Percentiles rank a stretch among this genome's conserved stretches.
Conservation (phyloP, 2,113 vertebrate species). For the Apistogramma diplotaenia region DNA sequence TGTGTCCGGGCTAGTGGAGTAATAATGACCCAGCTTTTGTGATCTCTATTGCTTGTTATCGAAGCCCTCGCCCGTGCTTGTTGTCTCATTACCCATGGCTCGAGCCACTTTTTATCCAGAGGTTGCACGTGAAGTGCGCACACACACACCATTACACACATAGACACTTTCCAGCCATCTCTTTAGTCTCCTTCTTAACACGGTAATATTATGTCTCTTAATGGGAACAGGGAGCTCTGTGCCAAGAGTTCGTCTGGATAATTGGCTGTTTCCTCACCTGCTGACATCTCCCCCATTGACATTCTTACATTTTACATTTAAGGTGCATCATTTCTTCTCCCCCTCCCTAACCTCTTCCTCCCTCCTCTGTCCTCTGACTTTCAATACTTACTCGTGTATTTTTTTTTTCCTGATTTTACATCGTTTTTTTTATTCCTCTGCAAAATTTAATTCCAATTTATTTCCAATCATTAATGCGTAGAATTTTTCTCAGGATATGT, state of each 20-base stretch:
- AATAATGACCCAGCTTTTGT: slow-evolving; percentile 63
- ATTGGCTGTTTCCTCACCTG: slow-evolving; percentile 87
- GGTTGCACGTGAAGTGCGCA: slow-evolving; percentile 57
- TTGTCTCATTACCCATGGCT: slow-evolving; percentile 84
- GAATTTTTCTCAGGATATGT: background rate
- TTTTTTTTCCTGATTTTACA: slow-evolving; percentile 10
- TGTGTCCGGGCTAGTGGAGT: slow-evolving; percentile 45
- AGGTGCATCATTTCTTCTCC: slow-evolving; percentile 51
- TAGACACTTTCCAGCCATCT: slow-evolving; percentile 53
- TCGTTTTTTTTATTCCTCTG: background rate
- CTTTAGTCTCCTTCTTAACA: slow-evolving; percentile 81
- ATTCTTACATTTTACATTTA: slow-evolving; percentile 79
- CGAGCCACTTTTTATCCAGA: slow-evolving; percentile 64
- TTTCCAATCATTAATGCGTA: slow-evolving; percentile 61
- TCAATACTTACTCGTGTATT: background rate
- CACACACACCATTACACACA: background rate
- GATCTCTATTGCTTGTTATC: slow-evolving; percentile 78
- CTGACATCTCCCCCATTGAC: slow-evolving; percentile 75
- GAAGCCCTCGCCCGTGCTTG: slow-evolving; percentile 68
- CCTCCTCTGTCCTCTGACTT: slow-evolving; percentile 8
- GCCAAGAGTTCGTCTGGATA: slow-evolving; percentile 84
- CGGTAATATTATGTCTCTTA: slow-evolving; percentile 90
- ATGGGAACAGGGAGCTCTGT: slow-evolving; percentile 83
- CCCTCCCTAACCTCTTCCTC: slow-evolving; percentile 3
- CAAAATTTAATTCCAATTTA: slow-evolving; percentile 48